Conservation (phyloP, 2,797 vertebrate genomes). For the Diglossa cyanea region DNA sequence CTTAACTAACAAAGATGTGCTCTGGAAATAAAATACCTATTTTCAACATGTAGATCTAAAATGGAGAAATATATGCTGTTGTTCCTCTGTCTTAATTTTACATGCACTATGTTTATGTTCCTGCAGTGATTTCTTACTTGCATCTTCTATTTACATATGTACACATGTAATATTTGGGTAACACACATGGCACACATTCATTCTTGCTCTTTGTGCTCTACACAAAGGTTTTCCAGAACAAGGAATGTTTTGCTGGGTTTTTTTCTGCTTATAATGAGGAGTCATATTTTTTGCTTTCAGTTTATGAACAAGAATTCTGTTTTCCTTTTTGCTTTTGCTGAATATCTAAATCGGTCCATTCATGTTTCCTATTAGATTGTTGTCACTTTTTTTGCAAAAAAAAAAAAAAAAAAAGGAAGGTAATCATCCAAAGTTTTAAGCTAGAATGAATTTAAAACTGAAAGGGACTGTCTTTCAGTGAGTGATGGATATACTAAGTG, state of each 20-base stretch:
- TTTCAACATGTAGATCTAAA: background rate
- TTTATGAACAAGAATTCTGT: background rate
- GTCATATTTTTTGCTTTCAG: background rate
- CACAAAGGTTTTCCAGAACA: background rate
- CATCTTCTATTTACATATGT: rapidly evolving
- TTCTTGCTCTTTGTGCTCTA: background rate
- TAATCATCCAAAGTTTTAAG: background rate
- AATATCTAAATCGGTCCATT: background rate
- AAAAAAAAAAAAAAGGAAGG: background rate
- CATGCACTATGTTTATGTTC: background rate
- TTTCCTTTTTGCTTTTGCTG: background rate
- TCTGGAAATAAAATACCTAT: background rate
- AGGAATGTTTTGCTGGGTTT: background rate
- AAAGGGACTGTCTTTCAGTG: background rate
- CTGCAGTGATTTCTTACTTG: background rate
- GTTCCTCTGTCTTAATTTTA: background rate
- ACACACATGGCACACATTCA: background rate
- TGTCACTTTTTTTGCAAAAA: background rate
- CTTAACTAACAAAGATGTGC: background rate
- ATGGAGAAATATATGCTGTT: background rate
- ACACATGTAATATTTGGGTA: background rate
- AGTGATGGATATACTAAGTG: background rate
- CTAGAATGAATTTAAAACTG: background rate
- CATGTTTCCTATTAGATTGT: background rate
- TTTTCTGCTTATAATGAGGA: background rate